A percentile compares a stretch with the other conserved stretches of the same genome.
phyloP scores from a whole-genome alignment of 2,797 vertebrate genomes.

The Chaenodraco wilsoni region DNA sequence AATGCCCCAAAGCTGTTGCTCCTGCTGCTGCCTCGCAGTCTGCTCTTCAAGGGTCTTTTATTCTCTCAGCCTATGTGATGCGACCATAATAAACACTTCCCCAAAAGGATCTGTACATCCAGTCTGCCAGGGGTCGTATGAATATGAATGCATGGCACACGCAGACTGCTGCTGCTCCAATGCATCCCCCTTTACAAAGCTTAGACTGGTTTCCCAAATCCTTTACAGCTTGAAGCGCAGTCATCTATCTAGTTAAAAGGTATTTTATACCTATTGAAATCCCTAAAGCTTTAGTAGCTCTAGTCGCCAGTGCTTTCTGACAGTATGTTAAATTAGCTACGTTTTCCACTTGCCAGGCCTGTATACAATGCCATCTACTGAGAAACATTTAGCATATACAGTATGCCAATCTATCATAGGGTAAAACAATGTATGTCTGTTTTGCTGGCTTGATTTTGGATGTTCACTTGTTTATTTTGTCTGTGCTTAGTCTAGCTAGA shows the following conservation, averaged over 20 bases:
- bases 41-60: conserved; percentile 47
- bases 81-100: conserved; percentile 51
- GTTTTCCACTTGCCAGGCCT: background rate
- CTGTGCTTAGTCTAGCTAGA: too few relatives aligned
- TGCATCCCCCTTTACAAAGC: conserved; percentile 35
- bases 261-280: conserved; percentile 14
- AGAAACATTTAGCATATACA: background rate
- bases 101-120: conserved; percentile 45
- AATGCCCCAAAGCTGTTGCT: conserved; percentile 66
- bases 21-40: conserved; percentile 51
- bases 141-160: conserved; percentile 69
- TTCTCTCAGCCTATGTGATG: conserved; percentile 26
- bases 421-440: background rate
- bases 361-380: background rate
- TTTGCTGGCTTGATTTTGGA: background rate
- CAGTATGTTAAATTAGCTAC: conserved; percentile 11
- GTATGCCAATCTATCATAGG: background rate
- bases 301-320: conserved; percentile 9
- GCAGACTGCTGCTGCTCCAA: conserved; percentile 41
- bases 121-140: conserved; percentile 61
- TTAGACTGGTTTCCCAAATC: conserved; percentile 35
- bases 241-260: conserved; percentile 31
- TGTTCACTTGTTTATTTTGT: background rate
- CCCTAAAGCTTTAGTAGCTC: background rate
- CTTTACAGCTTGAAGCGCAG: conserved; percentile 24